These are phyloP conservation scores for Sesia bembeciformis DNA, from an alignment of 2,888 invertebrate species.

Conservation along the genomic window DNA sequence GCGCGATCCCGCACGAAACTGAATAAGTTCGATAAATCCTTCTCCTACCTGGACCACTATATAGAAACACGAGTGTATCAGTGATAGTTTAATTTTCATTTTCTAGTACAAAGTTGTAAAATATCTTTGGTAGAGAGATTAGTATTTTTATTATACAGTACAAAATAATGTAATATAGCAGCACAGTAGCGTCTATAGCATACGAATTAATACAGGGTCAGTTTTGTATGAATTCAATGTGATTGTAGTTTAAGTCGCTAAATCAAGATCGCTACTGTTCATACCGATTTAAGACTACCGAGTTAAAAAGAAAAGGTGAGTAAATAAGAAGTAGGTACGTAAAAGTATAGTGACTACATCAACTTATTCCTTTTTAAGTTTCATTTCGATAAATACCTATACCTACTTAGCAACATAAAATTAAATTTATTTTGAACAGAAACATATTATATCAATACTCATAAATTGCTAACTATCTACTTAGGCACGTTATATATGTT, in stretches of 20 bases:
- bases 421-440: no score
- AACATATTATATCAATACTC: no score
- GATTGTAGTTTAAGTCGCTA: constrained; percentile 71
- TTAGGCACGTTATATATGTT: no score
- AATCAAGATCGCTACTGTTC: constrained; percentile 56
- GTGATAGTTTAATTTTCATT: constrained; percentile 24
- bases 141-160: constrained; percentile 67
- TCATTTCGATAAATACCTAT: no score
- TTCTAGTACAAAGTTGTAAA: constrained; percentile 65
- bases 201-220: constrained; percentile 72
- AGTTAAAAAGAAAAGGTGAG: no score
- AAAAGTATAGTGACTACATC: no score
- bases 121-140: constrained; percentile 54
- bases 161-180: constrained; percentile 66
- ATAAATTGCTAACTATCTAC: no score
- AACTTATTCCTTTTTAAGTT: no score
- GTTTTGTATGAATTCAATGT: constrained; percentile 74
- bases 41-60: constrained; percentile 73
- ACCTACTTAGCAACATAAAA: no score
- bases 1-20: constrained; percentile 60
- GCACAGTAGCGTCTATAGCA: constrained; percentile 62
- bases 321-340: no score
- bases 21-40: constrained; percentile 74
- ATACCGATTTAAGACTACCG: constrained; percentile 54
- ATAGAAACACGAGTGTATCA: constrained; percentile 55